Evolutionary conservation across 1,140 invertebrate species (phyloP), one percentile per base, ranked within the genome.

Genomic region (Pinna nobilis): DNA sequence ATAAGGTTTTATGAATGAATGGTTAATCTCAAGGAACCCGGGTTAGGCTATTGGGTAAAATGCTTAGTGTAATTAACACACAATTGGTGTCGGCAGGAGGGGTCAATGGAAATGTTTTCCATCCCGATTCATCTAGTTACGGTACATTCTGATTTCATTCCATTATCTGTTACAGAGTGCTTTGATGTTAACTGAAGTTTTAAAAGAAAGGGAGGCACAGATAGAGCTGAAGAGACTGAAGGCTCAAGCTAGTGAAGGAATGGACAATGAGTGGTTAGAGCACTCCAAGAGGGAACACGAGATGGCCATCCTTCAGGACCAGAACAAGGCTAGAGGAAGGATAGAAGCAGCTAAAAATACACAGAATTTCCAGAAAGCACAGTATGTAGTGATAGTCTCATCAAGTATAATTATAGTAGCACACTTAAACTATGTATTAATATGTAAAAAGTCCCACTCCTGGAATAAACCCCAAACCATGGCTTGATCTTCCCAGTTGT

Each of bases 191-290:
- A 87, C 87, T 2, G 89, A 90, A 76, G 87, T 89, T 7, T 71
- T 90, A 50, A 89, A 90, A 68, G 88, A 89, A 65, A 79, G 89
- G n/a, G 88, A 90, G 47, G 87, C 87, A 51, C 89, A 90, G 70
- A 39, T 90, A 30, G 88, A 90, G 70, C 76, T 90, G 51, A 89
- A 88, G 32, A 76, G 76, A 65, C 71, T 88, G 25, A 79, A 83
- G 67, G 81, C 80, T 35, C 68, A 78, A 57, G 86, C 83, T 1
- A 83, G 59, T 35, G 75, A 79, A 57, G 82, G 84, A 9, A 70
- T 81, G 68, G 86, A 88, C 50, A 67, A 70, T 55, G 85, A 81
- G 33, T 86, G 81, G 72, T 25, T 82, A 23, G 72, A 81, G 3
- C 53, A 71, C 23, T 69, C 70, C 9, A 73, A 75, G 51, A 67